Percentiles rank a stretch among this genome's conserved stretches.
Evolutionary conservation across 2,113 vertebrate species (phyloP).

Genomic region (Gallinago undulata): DNA sequence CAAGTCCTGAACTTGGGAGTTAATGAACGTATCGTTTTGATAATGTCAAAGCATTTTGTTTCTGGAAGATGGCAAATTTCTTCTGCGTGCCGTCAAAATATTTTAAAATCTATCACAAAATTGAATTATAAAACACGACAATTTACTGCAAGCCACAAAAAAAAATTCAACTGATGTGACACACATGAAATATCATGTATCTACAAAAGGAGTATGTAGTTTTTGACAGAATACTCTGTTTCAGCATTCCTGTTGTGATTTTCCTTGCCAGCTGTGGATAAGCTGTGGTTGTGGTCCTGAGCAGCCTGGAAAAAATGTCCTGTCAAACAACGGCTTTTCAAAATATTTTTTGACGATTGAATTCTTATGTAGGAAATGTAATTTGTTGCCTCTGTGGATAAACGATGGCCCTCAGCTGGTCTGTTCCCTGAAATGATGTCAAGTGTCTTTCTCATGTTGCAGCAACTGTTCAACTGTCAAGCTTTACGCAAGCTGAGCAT

Average conservation of each 20-base stretch:
- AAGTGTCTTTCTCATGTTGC: constrained; percentile 56
- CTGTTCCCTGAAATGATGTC: background rate
- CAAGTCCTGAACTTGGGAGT: background rate
- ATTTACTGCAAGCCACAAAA: background rate
- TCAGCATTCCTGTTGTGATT: background rate
- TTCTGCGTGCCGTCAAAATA: background rate
- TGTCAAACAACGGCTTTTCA: background rate
- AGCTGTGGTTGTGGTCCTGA: no score
- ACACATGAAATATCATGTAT: rapidly evolving
- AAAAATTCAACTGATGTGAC: rapidly evolving
- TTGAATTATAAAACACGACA: rapidly evolving
- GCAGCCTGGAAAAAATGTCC: background rate
- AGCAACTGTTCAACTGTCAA: constrained; percentile 99
- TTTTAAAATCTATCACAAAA: background rate
- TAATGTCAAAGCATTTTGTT: background rate
- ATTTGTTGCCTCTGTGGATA: background rate
- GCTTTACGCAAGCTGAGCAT: constrained; percentile 96
- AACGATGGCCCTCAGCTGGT: background rate
- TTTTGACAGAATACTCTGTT: background rate
- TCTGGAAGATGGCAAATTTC: background rate
- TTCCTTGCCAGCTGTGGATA: rapidly evolving
- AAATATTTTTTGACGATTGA: no score
- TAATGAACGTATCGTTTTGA: rapidly evolving
- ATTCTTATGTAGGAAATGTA: rapidly evolving
- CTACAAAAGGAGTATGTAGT: rapidly evolving